Evolutionary conservation across 2,888 invertebrate species (phyloP).

Genomic region (Metalampra italica): DNA sequence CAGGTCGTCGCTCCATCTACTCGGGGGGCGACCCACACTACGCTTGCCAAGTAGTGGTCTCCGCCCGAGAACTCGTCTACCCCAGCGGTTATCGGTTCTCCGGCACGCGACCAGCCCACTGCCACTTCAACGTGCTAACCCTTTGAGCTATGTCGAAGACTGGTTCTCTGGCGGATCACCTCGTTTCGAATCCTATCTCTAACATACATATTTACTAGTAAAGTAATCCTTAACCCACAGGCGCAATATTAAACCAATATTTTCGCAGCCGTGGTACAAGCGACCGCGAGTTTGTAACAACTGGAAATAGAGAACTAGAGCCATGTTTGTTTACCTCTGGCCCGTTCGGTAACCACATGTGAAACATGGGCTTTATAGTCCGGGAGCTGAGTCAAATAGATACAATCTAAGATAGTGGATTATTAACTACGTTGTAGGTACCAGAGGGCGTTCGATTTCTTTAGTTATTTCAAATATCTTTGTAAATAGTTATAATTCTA

Average conservation of each 20-base stretch:
- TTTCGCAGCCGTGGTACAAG: not conserved
- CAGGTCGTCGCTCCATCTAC: too few species aligned
- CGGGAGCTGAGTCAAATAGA: constrained; percentile 15
- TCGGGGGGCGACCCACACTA: too few species aligned
- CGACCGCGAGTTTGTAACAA: constrained; percentile 11
- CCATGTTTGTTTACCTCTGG: constrained; percentile 43
- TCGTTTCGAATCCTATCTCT: too few species aligned
- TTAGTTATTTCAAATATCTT: too few species aligned
- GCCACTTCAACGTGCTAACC: too few species aligned
- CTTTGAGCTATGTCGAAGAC: too few species aligned
- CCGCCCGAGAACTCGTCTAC: too few species aligned
- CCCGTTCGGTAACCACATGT: constrained; percentile 43
- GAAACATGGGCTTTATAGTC: constrained; percentile 18
- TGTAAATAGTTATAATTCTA: too few species aligned
- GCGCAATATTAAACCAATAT: not conserved
- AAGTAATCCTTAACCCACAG: not conserved
- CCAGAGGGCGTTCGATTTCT: not conserved
- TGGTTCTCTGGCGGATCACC: too few species aligned
- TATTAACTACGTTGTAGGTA: not conserved
- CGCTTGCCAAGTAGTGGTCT: too few species aligned
- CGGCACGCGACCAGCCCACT: too few species aligned
- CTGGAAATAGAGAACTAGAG: constrained; percentile 25
- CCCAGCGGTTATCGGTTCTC: too few species aligned
- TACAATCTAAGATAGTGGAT: constrained; percentile 15
- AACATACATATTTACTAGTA: not conserved